Base-by-base conservation (phyloP, 2,888 invertebrate genomes). In the Zaprionus lineosus region DNA sequence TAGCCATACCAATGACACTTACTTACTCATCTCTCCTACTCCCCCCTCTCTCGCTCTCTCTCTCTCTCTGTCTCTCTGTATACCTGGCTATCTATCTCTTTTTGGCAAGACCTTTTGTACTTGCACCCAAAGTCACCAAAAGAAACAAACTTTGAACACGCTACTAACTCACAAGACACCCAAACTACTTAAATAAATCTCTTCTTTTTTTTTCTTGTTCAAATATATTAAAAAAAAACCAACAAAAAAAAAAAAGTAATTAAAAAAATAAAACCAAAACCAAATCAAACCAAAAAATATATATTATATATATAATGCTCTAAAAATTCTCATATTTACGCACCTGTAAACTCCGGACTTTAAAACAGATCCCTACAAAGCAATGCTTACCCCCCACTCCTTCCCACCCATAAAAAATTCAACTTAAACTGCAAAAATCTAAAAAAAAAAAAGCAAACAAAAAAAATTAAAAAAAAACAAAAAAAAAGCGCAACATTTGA, bases 401-500 rank as follows among this genome's bases (percentile, higher is more conserved):
- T 24, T 14, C 28, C 46, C 44, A 39, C 29, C 50, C 78, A 64
- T 85, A 64, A 28, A 40, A 64, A 73, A 53, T 48, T 50, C 47
- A 53, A 62, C 56, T 67, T n/a, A 78, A 83, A 79, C 76, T 55
- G 58, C 56, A 26, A 44, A 68, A 79, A 58, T 39, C 34, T 53
- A 61, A 59, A 65, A 55, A 34, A 24, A 15, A 28, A 34, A 26
- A 26, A n/a, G n/a, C n/a, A n/a, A n/a, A n/a, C n/a, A 68, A 62
- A 57, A 21, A 37, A 28, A 71, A 60, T 60, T 40, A 29, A 18
- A 37, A 46, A 47, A 53, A 40, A 50, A 11, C 31, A 33, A 12
- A 57, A 55, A 41, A 29, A 62, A 72, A 81, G 63, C 59, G 70
- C 75, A 74, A 84, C 77, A 75, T 79, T 77, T 79, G 81, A 87